A percentile compares a stretch with the other conserved stretches of the same genome.
phyloP scores from a whole-genome alignment of 2,797 vertebrate species.

The Brachyrhaphis roseni region DNA sequence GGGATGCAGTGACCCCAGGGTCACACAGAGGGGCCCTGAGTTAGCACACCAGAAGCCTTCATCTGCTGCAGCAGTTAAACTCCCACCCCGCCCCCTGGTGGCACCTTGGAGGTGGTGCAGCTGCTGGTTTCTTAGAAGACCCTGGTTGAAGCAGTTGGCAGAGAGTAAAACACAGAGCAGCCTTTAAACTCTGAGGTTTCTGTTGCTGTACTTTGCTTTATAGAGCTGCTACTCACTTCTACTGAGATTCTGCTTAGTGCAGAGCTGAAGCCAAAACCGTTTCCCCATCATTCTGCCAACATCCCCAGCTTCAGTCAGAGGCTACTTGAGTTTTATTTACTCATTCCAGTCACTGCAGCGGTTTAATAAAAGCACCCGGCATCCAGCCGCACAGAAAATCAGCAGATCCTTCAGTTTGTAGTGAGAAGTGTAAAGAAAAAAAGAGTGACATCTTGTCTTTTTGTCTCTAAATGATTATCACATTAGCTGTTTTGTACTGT shows the following conservation, averaged over 20 bases:
- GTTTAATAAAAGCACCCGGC: constrained; percentile 1
- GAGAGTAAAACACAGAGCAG: not conserved
- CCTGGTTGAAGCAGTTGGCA: not conserved
- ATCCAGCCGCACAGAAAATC: not conserved
- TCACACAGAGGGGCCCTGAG: constrained; percentile 4
- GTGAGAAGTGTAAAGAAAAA: not conserved
- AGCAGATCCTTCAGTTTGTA: not conserved
- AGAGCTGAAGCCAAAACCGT: not conserved
- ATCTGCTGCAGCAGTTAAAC: not conserved
- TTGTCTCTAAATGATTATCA: not conserved
- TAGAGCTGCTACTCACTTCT: constrained; percentile 8
- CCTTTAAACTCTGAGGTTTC: not conserved
- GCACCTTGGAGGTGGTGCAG: not conserved
- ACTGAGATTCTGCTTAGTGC: constrained; percentile 4
- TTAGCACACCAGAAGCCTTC: constrained; percentile 11
- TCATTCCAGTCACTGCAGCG: not conserved
- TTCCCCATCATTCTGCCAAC: constrained; percentile 3
- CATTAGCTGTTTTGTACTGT: not conserved
- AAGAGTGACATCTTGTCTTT: not conserved
- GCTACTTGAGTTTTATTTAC: not conserved
- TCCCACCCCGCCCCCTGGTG: not conserved
- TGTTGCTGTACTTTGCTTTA: not conserved
- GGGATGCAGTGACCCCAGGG: constrained; percentile 90
- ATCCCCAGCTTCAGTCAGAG: constrained; percentile 1
- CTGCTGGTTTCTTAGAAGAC: not conserved